Evolutionary conservation across 2,797 vertebrate genomes (phyloP).

Genomic region (Petrocephalus sullivani): DNA sequence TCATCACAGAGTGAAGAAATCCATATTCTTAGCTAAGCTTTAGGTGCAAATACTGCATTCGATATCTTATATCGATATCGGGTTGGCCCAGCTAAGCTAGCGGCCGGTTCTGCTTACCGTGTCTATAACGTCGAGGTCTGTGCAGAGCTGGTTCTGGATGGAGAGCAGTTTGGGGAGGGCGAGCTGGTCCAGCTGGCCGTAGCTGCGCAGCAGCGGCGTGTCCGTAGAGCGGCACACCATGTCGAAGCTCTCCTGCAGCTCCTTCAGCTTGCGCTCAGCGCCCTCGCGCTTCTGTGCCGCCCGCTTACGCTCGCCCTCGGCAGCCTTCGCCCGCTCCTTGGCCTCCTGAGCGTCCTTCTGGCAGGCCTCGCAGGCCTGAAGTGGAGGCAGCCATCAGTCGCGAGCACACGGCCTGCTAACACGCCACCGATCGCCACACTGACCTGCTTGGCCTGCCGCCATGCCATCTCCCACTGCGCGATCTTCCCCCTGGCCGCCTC

Average conservation of each 20-base stretch:
- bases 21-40: neutral
- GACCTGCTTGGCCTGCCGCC: constrained; percentile 89
- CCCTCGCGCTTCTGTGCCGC: constrained; percentile 79
- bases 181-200: constrained; percentile 71
- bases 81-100: neutral
- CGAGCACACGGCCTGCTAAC: neutral
- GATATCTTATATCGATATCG: neutral
- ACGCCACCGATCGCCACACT: neutral
- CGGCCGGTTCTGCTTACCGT: constrained; percentile 72
- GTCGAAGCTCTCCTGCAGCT: constrained; percentile 76
- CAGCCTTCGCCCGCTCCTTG: constrained; percentile 72
- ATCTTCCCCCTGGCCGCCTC: constrained; percentile 86
- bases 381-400: neutral
- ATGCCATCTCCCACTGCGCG: constrained; percentile 87
- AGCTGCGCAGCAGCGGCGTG: constrained; percentile 69
- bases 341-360: constrained; percentile 81
- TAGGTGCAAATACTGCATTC: neutral
- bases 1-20: neutral
- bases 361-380: constrained; percentile 79
- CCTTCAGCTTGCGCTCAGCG: constrained; percentile 73
- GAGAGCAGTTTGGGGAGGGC: constrained; percentile 80
- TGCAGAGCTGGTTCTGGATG: constrained; percentile 77
- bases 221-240: constrained; percentile 63
- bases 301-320: constrained; percentile 71
- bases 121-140: constrained; percentile 80